Base-by-base conservation (phyloP, 1,140 invertebrate species). In the Lepidurus arcticus region DNA sequence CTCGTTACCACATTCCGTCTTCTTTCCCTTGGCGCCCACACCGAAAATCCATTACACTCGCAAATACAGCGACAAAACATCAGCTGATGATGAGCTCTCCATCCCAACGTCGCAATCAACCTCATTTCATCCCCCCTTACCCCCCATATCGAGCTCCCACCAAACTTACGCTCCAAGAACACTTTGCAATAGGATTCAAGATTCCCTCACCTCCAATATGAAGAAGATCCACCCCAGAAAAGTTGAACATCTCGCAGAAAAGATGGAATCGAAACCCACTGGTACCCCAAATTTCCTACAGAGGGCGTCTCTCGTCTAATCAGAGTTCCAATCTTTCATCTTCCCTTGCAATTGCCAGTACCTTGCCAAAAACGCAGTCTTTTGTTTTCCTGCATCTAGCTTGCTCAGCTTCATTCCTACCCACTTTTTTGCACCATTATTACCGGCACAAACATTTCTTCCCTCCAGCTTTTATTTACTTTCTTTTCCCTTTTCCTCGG, bases 1-100 rank as follows among this genome's bases (percentile, higher is more conserved):
- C 53, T 65, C 53, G 53, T 65, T 65, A 65, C 53, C 53, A 65
- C 53, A 65, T 65, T 65, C 53, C 53, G 53, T 65, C 53, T 65
- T 65, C 53, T 65, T 65, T 65, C 53, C 53, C 53, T 65, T 65
- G 53, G 53, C 53, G 53, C 53, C 53, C 53, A 65, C 53, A 65
- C 53, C 53, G 53, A 65, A 65, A 65, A 65, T 65, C 53, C 53
- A 65, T 65, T 65, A 65, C 53, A 65, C 16, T 65, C 53, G 53
- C 53, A 65, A 65, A 65, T 65, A 65, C 53, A 65, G 21, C 53
- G 53, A 65, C 53, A 65, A 65, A 65, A 65, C 53, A 65, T 65
- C 21, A 65, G 53, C 53, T 21, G 53, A 65, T 65, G 53, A 65
- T 21, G 53, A 65, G 53, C 53, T 65, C 53, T 65, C 53, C 53